Base-by-base conservation (phyloP, 2,888 invertebrate genomes). In the Therioaphis trifolii region DNA sequence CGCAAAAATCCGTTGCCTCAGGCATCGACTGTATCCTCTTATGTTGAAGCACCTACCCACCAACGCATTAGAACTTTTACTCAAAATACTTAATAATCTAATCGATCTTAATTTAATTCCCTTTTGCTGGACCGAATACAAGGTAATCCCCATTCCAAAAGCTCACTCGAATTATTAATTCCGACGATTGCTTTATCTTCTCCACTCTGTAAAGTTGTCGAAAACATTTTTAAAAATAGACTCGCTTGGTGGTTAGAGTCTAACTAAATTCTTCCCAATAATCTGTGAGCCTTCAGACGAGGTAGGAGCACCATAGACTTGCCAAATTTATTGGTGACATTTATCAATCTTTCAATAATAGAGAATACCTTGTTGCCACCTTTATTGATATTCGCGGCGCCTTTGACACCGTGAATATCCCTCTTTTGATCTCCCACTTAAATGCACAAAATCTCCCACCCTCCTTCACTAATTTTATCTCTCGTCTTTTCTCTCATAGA, bases 21-120 rank as follows among this genome's bases (percentile, higher is more conserved):
- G 68, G 68, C n/a, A 11, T 69, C 7, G 68, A 69, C n/a, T 35
- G 68, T 9, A 43, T 69, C 68, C 68, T 18, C 5, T 68, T 18
- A 68, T 68, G 68, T 18, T 68, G 14, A 68, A 40, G 40, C 68
- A 68, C 68, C 68, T 68, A 68, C 68, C 68, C 27, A 68, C n/a
- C n/a, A 35, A 35, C 5, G 68, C 35, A 2, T 40, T 68, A n/a
- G 68, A 68, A 5, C 3, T 68, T 29, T 35, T 63, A 24, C 63
- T 63, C 29, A 27, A 24, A 24, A 27, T 63, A 27, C 2, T 63
- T 27, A 63, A 63, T 63, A 27, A 24, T 27, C 27, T 63, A 63
- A 21, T 24, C 12, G 24, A 24, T 63, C 14, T 11, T 63, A 29
- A 29, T 27, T 3, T 63, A 5, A 63, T 63, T 9, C 63, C 24